Percentiles rank a stretch among this genome's conserved stretches.
Conservation (phyloP, 2,888 invertebrate species). For the Phortica okadai region DNA sequence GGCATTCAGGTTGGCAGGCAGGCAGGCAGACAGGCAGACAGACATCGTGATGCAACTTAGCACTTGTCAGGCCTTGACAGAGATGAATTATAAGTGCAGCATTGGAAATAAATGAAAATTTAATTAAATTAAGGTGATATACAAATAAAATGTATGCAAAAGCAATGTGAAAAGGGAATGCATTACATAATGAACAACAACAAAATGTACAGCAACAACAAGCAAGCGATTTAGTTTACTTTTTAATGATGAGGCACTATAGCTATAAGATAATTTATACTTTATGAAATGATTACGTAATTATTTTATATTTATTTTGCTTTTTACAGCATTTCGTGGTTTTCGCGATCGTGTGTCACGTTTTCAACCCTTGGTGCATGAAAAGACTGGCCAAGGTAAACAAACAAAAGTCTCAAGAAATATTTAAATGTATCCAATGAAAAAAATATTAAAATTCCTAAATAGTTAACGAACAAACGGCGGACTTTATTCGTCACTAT, state of each 20-base stretch:
- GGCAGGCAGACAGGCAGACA: neutral
- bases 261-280: neutral
- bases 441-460: neutral
- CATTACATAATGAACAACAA: neutral
- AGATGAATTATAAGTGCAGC: conserved; percentile 63
- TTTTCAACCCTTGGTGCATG: conserved; percentile 80
- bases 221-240: neutral
- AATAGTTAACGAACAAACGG: conserved; percentile 82
- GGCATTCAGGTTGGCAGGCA: neutral
- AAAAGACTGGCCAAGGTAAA: conserved; percentile 78
- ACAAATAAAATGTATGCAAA: conserved; percentile 23
- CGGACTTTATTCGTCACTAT: conserved; percentile 84
- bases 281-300: neutral
- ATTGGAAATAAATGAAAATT: conserved; percentile 76
- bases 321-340: conserved; percentile 82
- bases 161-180: neutral
- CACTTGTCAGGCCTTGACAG: conserved; percentile 42
- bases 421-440: neutral
- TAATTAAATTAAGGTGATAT: conserved; percentile 76
- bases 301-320: neutral
- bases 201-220: neutral
- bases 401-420: neutral
- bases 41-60: conserved; percentile 44
- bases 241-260: neutral
- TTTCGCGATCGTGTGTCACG: conserved; percentile 80